A percentile compares a stretch with the other conserved stretches of the same genome.
Conservation (phyloP, 2,797 vertebrate genomes). For the Melanotaenia boesemani region DNA sequence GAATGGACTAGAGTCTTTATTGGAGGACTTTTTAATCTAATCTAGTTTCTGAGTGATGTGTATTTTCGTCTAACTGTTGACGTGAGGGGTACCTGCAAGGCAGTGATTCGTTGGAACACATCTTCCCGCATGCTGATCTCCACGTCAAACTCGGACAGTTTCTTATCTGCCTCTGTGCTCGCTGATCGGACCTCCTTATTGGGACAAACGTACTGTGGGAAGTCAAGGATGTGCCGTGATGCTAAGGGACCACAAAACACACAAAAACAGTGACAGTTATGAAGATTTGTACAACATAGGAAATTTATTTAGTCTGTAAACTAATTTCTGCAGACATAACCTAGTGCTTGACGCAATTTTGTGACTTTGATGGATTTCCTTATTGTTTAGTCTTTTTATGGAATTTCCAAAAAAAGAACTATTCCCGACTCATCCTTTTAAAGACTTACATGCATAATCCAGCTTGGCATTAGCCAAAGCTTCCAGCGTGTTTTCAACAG, state of each 20-base stretch:
- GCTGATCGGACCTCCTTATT: constrained; percentile 88
- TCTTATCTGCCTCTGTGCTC: constrained; percentile 96
- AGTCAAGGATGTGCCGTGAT: constrained; percentile 90
- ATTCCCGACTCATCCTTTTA: not conserved
- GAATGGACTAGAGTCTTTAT: not conserved
- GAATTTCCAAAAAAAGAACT: not conserved
- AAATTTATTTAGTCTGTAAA: too few relatives aligned
- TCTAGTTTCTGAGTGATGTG: not conserved
- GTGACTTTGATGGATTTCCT: too few relatives aligned
- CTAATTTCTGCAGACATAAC: too few relatives aligned
- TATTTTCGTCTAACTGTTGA: not conserved
- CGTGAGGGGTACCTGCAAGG: constrained; percentile 85
- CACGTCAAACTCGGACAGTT: constrained; percentile 92
- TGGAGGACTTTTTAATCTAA: not conserved
- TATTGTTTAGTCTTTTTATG: not conserved
- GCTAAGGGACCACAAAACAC: constrained; percentile 73
- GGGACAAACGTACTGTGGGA: constrained; percentile 91
- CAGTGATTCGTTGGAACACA: constrained; percentile 88
- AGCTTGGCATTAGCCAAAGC: constrained; percentile 88
- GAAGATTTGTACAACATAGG: not conserved
- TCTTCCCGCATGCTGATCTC: constrained; percentile 95
- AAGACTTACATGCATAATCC: constrained; percentile 88
- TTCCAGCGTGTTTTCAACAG: constrained; percentile 89
- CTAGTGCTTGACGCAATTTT: too few relatives aligned
- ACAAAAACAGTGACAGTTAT: not conserved